Base-by-base conservation (phyloP, 2,888 invertebrate genomes). In the Euclidia mi region DNA sequence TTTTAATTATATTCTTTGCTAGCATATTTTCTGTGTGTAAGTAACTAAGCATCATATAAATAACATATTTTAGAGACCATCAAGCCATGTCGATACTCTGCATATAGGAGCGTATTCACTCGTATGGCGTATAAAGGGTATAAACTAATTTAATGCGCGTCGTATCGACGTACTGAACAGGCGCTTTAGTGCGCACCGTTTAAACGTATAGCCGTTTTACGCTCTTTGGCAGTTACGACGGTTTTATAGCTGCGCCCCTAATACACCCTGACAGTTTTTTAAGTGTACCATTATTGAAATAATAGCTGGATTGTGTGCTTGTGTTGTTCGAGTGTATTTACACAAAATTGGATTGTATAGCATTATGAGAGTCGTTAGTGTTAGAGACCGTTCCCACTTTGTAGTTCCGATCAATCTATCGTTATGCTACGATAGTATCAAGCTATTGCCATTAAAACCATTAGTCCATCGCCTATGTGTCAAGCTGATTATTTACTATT, bases 161-260 rank as follows among this genome's bases (percentile, higher is more conserved):
- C 71, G 69, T 68, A 73, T 67, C 64, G 76, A 64, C 70, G 72
- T 65, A 62, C 65, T 56, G 63, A 62, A 57, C 65, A 55, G 56
- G 60, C 65, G 66, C 71, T 81, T 82, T 80, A 81, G 69, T 67
- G 78, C 70, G 58, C 60, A 73, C 51, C 85, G 82, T 81, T 86
- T 82, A 83, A 82, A 74, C 81, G 81, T 85, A 87, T 81, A 68
- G 75, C 74, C 64, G 67, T 79, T 85, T 87, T 84, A 86, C 68
- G 74, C 55, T 47, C 60, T 65, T 62, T 55, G 65, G 65, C 69
- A 57, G 56, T 78, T 65, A 73, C 65, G 61, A 43, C 51, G 41
- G 63, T 67, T 83, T 82, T 81, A 81, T 65, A 67, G 64, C 41
- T 50, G 65, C 56, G 68, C 44, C 46, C 42, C 57, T 50, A 65